These are phyloP conservation scores for Micromesistius poutassou DNA, from an alignment of 2,797 vertebrate species.

Conservation along the genomic window DNA sequence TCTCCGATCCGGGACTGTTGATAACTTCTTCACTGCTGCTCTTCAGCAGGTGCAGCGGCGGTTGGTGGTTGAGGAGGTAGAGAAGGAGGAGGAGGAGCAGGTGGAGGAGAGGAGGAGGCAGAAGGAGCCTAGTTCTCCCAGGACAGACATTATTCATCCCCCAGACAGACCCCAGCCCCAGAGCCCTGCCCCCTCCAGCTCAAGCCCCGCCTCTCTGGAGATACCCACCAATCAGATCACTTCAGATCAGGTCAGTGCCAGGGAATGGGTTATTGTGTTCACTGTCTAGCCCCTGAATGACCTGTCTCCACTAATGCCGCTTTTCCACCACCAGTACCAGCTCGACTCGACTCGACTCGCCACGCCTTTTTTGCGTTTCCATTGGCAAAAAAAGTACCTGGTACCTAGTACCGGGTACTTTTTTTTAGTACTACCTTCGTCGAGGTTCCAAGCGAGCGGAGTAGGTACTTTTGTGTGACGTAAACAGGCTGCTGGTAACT, in stretches of 20 bases:
- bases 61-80: not conserved
- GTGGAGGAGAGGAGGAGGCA: not conserved
- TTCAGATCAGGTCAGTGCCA: not conserved
- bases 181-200: conserved; percentile 33
- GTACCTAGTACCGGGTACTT: too few relatives aligned
- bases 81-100: not conserved
- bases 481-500: too few relatives aligned
- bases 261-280: not conserved
- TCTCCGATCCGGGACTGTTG: too few relatives aligned
- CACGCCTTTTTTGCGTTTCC: too few relatives aligned
- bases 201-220: conserved; percentile 47
- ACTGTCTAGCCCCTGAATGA: not conserved
- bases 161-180: conserved; percentile 30
- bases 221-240: conserved; percentile 31
- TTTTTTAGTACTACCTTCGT: too few relatives aligned
- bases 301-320: not conserved
- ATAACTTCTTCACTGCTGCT: not conserved
- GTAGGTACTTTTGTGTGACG: too few relatives aligned
- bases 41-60: not conserved
- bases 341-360: too few relatives aligned
- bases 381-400: too few relatives aligned
- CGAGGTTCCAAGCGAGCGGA: too few relatives aligned
- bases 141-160: not conserved
- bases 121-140: not conserved
- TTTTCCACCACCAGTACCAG: too few relatives aligned